Evolutionary conservation across 2,888 invertebrate species (phyloP).

Genomic region (Brenthis ino): DNA sequence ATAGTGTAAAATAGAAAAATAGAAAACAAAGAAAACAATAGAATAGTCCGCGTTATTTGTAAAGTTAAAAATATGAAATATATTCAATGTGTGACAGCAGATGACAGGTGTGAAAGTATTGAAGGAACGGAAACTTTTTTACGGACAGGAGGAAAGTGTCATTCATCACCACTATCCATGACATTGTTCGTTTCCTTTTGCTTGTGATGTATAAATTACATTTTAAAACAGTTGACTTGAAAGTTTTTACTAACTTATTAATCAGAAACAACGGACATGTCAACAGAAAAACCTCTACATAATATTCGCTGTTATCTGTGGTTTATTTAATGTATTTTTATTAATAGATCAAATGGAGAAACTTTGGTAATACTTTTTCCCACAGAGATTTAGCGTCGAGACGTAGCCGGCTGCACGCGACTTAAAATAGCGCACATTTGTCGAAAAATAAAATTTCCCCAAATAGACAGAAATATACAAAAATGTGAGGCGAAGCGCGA

Average conservation of each 20-base stretch:
- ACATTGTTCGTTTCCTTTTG: conserved; percentile 69
- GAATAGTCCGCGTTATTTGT: not conserved
- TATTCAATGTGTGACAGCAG: conserved; percentile 27
- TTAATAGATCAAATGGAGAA: conserved; percentile 46
- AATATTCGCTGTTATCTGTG: not conserved
- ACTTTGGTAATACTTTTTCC: conserved; percentile 66
- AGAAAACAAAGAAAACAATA: too few species aligned
- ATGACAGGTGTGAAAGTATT: conserved; percentile 49
- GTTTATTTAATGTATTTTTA: conserved; percentile 42
- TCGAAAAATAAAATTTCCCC: conserved; percentile 82
- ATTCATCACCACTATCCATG: conserved; percentile 73
- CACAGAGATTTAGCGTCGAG: conserved; percentile 79
- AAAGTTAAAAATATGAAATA: not conserved
- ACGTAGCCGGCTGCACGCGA: conserved; percentile 78
- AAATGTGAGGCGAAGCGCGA: conserved; percentile 78
- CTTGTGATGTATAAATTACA: conserved; percentile 63
- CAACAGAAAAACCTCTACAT: conserved; percentile 19
- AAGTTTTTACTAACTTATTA: conserved; percentile 22
- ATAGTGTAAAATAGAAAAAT: not conserved
- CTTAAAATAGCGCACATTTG: conserved; percentile 79
- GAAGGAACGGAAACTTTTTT: conserved; percentile 61
- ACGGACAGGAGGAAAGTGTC: conserved; percentile 76
- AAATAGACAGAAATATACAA: conserved; percentile 82
- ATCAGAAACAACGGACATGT: conserved; percentile 31
- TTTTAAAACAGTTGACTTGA: conserved; percentile 44